Evolutionary conservation across 1,140 invertebrate genomes (phyloP).

Genomic region (Megalonaias nervosa): DNA sequence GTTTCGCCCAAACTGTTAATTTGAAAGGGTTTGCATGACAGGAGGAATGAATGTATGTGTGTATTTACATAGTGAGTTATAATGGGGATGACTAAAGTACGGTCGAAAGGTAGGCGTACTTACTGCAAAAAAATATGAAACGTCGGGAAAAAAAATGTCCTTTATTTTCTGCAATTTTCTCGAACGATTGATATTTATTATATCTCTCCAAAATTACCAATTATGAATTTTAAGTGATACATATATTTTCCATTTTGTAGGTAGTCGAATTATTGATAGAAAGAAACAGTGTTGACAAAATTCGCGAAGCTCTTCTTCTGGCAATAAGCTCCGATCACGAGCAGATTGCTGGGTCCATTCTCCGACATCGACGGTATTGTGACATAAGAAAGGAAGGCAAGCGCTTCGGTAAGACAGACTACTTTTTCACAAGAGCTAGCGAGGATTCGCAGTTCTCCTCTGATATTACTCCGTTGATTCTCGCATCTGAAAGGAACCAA

Average conservation of each 20-base stretch:
- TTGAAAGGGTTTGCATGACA: too few relatives aligned
- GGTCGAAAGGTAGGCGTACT: too few relatives aligned
- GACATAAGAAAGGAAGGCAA: slow-evolving; percentile 44
- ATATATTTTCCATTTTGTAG: slow-evolving; percentile 13
- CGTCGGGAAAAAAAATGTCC: too few relatives aligned
- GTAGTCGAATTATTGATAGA: slow-evolving; percentile 51
- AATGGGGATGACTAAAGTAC: too few relatives aligned
- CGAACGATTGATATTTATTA: too few relatives aligned
- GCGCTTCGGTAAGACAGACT: slow-evolving; percentile 41
- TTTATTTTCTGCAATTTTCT: too few relatives aligned
- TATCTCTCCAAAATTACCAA: too few relatives aligned
- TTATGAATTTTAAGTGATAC: too few relatives aligned
- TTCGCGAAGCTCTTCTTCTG: slow-evolving; percentile 61
- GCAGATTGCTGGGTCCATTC: slow-evolving; percentile 61
- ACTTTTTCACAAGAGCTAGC: slow-evolving; percentile 41
- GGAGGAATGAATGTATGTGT: too few relatives aligned
- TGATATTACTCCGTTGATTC: slow-evolving; percentile 63
- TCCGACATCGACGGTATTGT: slow-evolving; percentile 59
- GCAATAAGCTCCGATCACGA: slow-evolving; percentile 63
- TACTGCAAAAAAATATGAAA: too few relatives aligned
- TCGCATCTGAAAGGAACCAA: slow-evolving; percentile 62
- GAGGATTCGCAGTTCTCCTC: slow-evolving; percentile 51
- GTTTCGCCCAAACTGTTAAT: too few relatives aligned
- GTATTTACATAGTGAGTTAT: too few relatives aligned
- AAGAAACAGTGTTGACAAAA: slow-evolving; percentile 42